Conservation (phyloP, 2,888 invertebrate genomes). For the Nomada hirtipes region DNA sequence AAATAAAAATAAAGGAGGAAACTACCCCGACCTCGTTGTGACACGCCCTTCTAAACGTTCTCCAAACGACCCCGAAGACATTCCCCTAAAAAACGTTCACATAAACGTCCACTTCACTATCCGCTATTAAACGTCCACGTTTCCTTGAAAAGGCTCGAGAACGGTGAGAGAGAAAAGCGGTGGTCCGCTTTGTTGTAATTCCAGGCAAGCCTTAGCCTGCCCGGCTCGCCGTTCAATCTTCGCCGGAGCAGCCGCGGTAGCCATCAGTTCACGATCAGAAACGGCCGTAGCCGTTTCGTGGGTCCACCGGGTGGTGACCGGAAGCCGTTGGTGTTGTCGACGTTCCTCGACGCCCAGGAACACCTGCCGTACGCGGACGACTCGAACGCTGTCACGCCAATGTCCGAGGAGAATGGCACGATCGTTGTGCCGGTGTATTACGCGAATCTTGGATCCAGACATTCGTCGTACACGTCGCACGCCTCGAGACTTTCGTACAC, state of each 20-base stretch:
- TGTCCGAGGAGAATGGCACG: slow-evolving; percentile 98
- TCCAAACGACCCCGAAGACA: too few relatives aligned
- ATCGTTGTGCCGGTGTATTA: slow-evolving; percentile 97
- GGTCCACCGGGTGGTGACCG: slow-evolving; percentile 94
- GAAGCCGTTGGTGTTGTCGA: slow-evolving; percentile 96
- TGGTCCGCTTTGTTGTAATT: slow-evolving; percentile 75
- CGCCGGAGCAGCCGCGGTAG: slow-evolving; percentile 96
- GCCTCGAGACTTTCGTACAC: slow-evolving; percentile 97
- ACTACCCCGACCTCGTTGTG: too few relatives aligned
- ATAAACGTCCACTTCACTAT: neutral
- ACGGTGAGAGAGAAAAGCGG: slow-evolving; percentile 71
- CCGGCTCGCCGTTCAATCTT: slow-evolving; percentile 97
- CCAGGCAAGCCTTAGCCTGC: slow-evolving; percentile 98
- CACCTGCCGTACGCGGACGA: slow-evolving; percentile 99
- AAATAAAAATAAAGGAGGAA: too few relatives aligned
- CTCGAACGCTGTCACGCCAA: slow-evolving; percentile 98
- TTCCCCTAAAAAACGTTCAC: neutral
- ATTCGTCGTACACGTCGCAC: slow-evolving; percentile 98
- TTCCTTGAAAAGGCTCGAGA: slow-evolving; percentile 29
- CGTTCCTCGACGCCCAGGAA: slow-evolving; percentile 97
- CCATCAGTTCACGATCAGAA: slow-evolving; percentile 95
- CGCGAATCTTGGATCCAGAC: slow-evolving; percentile 93
- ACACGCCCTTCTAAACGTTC: too few relatives aligned
- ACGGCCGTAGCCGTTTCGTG: slow-evolving; percentile 91
- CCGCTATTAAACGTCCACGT: slow-evolving; percentile 19